Evolutionary conservation across 2,797 vertebrate genomes (phyloP).

Genomic region (Dendrocincla tyrannina): DNA sequence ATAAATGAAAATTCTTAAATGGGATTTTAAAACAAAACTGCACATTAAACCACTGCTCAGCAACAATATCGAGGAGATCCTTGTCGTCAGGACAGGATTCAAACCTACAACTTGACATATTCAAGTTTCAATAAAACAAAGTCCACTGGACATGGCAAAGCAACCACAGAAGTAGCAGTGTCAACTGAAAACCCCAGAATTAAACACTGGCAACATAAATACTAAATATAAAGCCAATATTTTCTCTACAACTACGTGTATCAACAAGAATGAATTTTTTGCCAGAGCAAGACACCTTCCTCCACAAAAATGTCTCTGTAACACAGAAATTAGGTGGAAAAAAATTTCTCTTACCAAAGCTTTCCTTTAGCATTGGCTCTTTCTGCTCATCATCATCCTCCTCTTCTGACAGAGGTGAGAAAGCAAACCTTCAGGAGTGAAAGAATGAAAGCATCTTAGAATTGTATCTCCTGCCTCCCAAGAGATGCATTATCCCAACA

Average conservation of each 20-base stretch:
- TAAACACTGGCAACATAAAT: neutral
- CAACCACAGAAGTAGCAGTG: neutral
- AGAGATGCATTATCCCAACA: neutral
- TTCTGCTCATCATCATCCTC: constrained; percentile 95
- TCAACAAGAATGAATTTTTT: neutral
- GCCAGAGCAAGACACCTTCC: neutral
- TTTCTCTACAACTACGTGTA: neutral
- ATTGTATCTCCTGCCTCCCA: neutral
- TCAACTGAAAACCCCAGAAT: neutral
- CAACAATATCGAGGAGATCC: neutral
- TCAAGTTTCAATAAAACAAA: neutral
- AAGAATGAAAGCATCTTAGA: neutral
- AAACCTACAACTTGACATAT: neutral
- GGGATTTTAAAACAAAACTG: neutral
- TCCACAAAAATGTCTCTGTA: neutral
- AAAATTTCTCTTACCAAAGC: constrained; percentile 80
- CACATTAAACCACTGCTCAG: neutral
- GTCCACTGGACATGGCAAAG: neutral
- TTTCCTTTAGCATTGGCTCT: constrained; percentile 96
- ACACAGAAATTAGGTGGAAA: neutral
- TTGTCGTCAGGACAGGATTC: neutral
- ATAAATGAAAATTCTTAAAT: neutral
- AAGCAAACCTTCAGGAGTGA: constrained; percentile 86
- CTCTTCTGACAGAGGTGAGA: constrained; percentile 93
- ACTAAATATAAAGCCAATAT: neutral